These are phyloP conservation scores for Athetis lepigone DNA, from an alignment of 2,888 invertebrate genomes.

Conservation along the genomic window DNA sequence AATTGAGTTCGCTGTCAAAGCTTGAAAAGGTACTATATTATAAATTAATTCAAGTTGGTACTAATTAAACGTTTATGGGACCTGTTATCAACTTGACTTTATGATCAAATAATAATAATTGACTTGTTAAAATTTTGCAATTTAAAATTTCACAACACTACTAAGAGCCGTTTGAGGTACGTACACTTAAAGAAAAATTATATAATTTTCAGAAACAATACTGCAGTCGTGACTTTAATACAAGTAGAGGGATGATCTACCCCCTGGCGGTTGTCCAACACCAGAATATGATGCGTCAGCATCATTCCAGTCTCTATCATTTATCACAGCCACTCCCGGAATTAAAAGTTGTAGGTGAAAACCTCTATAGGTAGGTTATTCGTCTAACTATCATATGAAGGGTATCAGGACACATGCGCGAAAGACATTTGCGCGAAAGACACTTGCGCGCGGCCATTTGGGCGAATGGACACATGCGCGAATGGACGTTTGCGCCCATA, in stretches of 20 bases:
- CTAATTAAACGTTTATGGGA: slow-evolving; percentile 23
- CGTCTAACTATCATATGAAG: background rate
- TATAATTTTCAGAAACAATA: slow-evolving; percentile 18
- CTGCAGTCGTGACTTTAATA: slow-evolving; percentile 29
- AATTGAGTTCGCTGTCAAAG: slow-evolving; percentile 37
- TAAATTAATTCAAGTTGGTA: slow-evolving; percentile 14
- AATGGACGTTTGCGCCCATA: no score
- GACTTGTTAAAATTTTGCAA: no score
- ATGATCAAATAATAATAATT: background rate
- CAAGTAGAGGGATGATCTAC: slow-evolving; percentile 36
- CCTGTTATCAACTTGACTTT: background rate
- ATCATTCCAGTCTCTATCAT: slow-evolving; percentile 40
- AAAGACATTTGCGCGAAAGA: no score
- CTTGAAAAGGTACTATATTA: background rate
- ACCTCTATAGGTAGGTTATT: slow-evolving; percentile 10
- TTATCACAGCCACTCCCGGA: slow-evolving; percentile 55
- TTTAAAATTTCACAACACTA: no score
- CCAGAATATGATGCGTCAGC: slow-evolving; percentile 49
- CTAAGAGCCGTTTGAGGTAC: rapidly evolving
- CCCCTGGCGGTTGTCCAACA: slow-evolving; percentile 56
- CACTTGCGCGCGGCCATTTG: no score
- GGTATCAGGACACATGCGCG: no score
- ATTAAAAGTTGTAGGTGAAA: slow-evolving; percentile 43
- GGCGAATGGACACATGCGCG: no score
- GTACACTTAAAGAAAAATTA: background rate